Evolutionary conservation across 2,113 vertebrate species (phyloP).

Genomic region (Laticauda laticaudata): DNA sequence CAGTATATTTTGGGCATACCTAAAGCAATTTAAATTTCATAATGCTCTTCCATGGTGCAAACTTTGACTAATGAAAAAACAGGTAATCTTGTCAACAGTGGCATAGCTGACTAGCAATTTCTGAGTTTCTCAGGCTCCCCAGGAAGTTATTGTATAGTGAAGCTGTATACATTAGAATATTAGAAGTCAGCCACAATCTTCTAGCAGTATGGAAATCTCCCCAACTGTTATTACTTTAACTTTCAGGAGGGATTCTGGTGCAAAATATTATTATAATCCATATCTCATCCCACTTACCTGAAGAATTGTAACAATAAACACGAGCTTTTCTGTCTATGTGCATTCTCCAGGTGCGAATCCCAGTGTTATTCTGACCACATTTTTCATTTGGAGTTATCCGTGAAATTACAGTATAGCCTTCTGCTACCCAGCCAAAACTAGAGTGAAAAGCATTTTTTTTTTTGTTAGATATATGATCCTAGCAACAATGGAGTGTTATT

Average conservation of each 20-base stretch:
- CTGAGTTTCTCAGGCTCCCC: background rate
- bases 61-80: background rate
- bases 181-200: background rate
- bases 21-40: background rate
- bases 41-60: background rate
- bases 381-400: constrained; percentile 70
- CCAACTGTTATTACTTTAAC: background rate
- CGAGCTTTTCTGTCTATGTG: background rate
- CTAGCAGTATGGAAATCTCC: background rate
- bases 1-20: background rate
- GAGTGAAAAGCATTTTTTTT: constrained; percentile 42
- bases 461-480: background rate
- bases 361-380: constrained; percentile 77
- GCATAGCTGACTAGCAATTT: background rate
- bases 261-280: background rate
- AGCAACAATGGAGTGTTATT: background rate
- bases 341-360: constrained; percentile 75
- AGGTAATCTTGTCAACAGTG: background rate
- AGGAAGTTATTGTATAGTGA: background rate
- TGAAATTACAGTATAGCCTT: constrained; percentile 77
- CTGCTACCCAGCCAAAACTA: constrained; percentile 89
- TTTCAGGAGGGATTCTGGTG: background rate
- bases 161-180: background rate
- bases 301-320: constrained; percentile 85
- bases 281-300: constrained; percentile 73